These are phyloP conservation scores for Drosophila kambysellisi DNA, from an alignment of 2,888 invertebrate genomes.

Conservation along the genomic window DNA sequence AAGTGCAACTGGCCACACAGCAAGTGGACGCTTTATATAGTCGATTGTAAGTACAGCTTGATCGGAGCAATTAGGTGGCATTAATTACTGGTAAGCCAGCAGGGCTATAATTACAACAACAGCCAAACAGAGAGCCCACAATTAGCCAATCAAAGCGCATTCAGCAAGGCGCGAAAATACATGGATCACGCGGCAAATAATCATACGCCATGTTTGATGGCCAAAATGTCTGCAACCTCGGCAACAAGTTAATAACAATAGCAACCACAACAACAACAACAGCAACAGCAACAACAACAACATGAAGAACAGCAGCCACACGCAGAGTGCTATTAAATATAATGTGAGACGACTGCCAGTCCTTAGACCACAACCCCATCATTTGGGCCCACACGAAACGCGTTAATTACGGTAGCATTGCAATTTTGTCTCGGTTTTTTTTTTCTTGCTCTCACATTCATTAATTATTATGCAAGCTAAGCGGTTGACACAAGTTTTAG, in stretches of 20 bases:
- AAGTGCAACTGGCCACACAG: slow-evolving; percentile 18
- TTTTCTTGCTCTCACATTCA: slow-evolving; percentile 56
- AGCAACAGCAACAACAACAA: slow-evolving; percentile 46
- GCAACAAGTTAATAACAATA: slow-evolving; percentile 71
- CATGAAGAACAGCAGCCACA: slow-evolving; percentile 56
- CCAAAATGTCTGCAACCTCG: slow-evolving; percentile 29
- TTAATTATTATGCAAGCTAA: slow-evolving; percentile 80
- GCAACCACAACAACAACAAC: slow-evolving; percentile 54
- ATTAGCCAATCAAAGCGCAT: slow-evolving; percentile 78
- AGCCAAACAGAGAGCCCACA: slow-evolving; percentile 48
- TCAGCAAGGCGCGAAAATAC: slow-evolving; percentile 64
- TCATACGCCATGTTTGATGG: slow-evolving; percentile 57
- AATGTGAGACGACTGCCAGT: slow-evolving; percentile 47
- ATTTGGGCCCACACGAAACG: slow-evolving; percentile 78
- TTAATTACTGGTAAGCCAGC: slow-evolving; percentile 32
- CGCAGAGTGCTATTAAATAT: slow-evolving; percentile 71
- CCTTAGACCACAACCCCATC: slow-evolving; percentile 43
- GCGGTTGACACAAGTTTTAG: slow-evolving; percentile 70
- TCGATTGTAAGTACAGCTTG: slow-evolving; percentile 16
- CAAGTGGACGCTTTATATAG: slow-evolving; percentile 44
- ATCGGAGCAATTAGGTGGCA: slow-evolving; percentile 55
- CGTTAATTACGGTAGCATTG: slow-evolving; percentile 76
- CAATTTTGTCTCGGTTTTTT: slow-evolving; percentile 45
- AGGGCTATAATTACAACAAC: slow-evolving; percentile 51
- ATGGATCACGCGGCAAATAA: slow-evolving; percentile 47